Percentiles rank a stretch among this genome's conserved stretches.
These are phyloP conservation scores for Leucopsar rothschildi DNA, from an alignment of 2,113 vertebrate genomes.

Conservation along the genomic window DNA sequence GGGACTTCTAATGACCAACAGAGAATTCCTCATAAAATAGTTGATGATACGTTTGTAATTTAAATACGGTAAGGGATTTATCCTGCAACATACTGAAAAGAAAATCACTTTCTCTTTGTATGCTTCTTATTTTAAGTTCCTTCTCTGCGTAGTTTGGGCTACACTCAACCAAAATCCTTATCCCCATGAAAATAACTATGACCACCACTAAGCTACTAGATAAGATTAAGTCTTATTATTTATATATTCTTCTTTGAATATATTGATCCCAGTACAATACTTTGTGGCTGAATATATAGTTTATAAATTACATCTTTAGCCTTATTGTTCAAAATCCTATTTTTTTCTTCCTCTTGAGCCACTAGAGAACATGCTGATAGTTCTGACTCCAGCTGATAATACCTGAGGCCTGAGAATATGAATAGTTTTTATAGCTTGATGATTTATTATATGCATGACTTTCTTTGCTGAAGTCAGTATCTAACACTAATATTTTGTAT, in stretches of 20 bases:
- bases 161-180: not conserved
- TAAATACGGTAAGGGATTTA: not conserved
- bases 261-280: not conserved
- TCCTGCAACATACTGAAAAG: not conserved
- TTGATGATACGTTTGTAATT: not conserved
- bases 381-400: not conserved
- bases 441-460: not conserved
- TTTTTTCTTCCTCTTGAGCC: not conserved
- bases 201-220: not conserved
- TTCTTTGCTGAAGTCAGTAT: not conserved
- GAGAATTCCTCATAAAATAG: not conserved
- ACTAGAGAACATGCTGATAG: not conserved
- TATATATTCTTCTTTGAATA: slow-evolving; percentile 3
- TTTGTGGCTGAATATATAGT: not conserved
- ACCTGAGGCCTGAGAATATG: not conserved
- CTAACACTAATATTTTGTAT: not conserved
- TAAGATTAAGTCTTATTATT: not conserved
- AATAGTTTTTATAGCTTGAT: not conserved
- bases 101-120: not conserved
- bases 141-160: not conserved
- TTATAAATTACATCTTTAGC: not conserved
- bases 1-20: not conserved
- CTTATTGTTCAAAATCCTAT: not conserved
- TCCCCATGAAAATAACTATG: not conserved
- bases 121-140: not conserved